These are phyloP conservation scores for Cherax destructor DNA, from an alignment of 1,140 invertebrate genomes.

Conservation along the genomic window DNA sequence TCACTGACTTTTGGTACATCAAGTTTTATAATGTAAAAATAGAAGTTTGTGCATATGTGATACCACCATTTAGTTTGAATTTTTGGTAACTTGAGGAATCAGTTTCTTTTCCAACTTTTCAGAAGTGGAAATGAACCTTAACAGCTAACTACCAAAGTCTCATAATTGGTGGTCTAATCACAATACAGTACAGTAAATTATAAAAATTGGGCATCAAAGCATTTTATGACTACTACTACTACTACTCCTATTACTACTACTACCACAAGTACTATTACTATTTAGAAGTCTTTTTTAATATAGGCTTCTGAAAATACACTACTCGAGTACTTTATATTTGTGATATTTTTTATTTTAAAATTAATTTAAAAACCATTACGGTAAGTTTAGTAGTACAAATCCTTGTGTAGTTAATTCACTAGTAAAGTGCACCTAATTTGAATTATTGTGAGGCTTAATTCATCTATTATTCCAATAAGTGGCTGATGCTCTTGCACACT, in stretches of 20 bases:
- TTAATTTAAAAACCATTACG: too few species aligned
- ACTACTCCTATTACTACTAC: too few species aligned
- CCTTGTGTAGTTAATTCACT: not conserved
- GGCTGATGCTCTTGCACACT: constrained; percentile 24
- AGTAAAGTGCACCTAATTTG: not conserved
- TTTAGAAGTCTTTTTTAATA: too few species aligned
- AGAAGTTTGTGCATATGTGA: constrained; percentile 58
- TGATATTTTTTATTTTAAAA: too few species aligned
- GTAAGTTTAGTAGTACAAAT: not conserved
- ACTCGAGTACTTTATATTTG: too few species aligned
- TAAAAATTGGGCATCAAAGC: constrained; percentile 62
- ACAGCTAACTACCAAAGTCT: constrained; percentile 47
- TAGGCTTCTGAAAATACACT: too few species aligned
- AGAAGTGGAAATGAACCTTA: constrained; percentile 60
- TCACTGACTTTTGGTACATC: constrained; percentile 65
- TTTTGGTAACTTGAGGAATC: constrained; percentile 57
- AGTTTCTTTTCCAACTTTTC: constrained; percentile 13
- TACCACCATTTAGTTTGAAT: constrained; percentile 55
- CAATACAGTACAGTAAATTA: not conserved
- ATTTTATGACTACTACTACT: constrained; percentile 22
- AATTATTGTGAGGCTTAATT: not conserved
- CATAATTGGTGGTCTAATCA: constrained; percentile 56
- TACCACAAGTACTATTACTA: too few species aligned
- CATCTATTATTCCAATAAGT: not conserved
- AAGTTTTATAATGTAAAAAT: constrained; percentile 64